Evolutionary conservation across 1,140 invertebrate species (phyloP).

Genomic region (Teleopsis dalmanni): DNA sequence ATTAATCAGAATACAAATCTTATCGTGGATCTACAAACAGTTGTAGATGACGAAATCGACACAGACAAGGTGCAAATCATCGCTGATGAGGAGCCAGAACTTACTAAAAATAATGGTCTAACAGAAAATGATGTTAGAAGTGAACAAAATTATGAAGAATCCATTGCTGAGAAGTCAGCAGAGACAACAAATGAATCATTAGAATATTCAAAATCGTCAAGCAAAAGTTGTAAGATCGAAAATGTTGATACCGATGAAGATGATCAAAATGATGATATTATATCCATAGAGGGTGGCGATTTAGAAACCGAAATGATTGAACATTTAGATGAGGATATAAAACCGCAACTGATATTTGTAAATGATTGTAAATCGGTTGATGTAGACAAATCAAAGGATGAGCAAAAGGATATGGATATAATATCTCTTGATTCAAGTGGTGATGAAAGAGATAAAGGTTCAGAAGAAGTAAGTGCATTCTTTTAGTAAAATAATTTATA

Average conservation of each 20-base stretch:
- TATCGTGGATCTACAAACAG: not conserved
- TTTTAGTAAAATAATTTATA: not conserved
- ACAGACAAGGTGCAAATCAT: not conserved
- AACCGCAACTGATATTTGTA: not conserved
- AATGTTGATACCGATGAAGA: slow-evolving; percentile 19
- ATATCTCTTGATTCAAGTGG: slow-evolving; percentile 38
- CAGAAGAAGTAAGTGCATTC: slow-evolving; percentile 20
- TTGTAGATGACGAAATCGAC: not conserved
- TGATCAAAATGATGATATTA: slow-evolving; percentile 41
- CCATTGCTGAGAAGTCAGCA: too few relatives aligned
- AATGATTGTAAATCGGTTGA: slow-evolving; percentile 13
- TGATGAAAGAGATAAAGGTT: slow-evolving; percentile 27
- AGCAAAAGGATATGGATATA: slow-evolving; percentile 33
- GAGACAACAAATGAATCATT: too few relatives aligned
- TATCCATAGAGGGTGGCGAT: slow-evolving; percentile 37
- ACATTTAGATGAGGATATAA: slow-evolving; percentile 22
- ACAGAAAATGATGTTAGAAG: too few relatives aligned
- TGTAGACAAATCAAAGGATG: slow-evolving; percentile 14
- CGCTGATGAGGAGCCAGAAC: too few relatives aligned
- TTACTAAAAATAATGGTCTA: too few relatives aligned
- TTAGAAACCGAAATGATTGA: slow-evolving; percentile 31
- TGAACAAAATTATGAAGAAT: too few relatives aligned
- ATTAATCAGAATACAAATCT: not conserved
- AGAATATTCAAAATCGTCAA: too few relatives aligned
- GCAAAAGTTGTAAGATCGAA: too few relatives aligned